These are phyloP conservation scores for Sebastes cheni DNA, from an alignment of 2,797 vertebrate species.

Conservation along the genomic window DNA sequence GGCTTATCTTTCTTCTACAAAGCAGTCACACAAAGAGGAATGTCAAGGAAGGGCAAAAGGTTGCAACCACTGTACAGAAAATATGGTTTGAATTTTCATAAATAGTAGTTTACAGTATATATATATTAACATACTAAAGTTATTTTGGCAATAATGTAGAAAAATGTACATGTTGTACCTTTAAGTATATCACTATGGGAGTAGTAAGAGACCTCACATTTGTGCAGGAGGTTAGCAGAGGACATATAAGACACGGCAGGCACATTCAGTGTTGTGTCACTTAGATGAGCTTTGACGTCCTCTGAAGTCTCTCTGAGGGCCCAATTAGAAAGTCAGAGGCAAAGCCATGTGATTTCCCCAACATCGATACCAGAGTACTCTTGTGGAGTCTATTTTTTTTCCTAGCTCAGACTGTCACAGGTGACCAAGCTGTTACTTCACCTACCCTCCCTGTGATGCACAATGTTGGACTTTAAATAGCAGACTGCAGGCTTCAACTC, in stretches of 20 bases:
- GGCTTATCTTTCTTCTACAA: neutral
- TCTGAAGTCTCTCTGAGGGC: constrained; percentile 66
- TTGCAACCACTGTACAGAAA: neutral
- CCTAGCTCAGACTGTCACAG: constrained; percentile 28
- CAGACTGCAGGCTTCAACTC: neutral
- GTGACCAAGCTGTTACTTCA: constrained; percentile 29
- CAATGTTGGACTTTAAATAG: constrained; percentile 4
- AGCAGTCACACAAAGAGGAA: neutral
- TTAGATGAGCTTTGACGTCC: constrained; percentile 49
- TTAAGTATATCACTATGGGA: neutral
- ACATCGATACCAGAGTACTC: constrained; percentile 6
- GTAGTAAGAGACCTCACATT: neutral
- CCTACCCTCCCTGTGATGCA: constrained; percentile 10
- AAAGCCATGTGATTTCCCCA: constrained; percentile 36
- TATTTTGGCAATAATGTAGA: neutral
- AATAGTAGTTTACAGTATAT: neutral
- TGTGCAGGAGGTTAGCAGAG: constrained; percentile 14
- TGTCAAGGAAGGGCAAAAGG: neutral
- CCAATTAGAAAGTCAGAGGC: constrained; percentile 61
- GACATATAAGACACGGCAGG: constrained; percentile 14
- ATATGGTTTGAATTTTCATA: neutral
- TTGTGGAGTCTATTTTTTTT: constrained; percentile 5
- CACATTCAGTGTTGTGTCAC: constrained; percentile 35
- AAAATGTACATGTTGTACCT: neutral
- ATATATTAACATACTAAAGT: neutral